Evolutionary conservation across 2,113 vertebrate genomes (phyloP).

Genomic region (Leiothrix lutea): DNA sequence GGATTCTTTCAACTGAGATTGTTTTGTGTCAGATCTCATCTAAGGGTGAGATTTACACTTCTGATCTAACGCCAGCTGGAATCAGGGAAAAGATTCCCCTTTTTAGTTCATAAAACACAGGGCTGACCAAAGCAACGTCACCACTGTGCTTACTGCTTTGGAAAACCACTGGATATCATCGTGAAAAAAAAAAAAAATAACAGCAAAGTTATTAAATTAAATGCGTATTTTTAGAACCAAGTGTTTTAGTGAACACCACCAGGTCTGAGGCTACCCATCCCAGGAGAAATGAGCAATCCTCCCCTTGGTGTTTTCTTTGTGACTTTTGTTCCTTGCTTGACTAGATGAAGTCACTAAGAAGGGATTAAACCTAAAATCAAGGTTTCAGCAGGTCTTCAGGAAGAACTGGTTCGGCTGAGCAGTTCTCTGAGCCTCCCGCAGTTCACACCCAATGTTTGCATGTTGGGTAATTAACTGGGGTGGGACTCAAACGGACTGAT

Average conservation of each 20-base stretch:
- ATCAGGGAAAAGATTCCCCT: not conserved
- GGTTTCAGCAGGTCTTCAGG: not conserved
- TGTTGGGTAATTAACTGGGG: not conserved
- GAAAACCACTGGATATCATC: not conserved
- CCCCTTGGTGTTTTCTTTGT: not conserved
- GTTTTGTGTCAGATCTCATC: not conserved
- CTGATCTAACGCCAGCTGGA: not conserved
- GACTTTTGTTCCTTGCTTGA: not conserved
- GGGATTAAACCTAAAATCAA: not conserved
- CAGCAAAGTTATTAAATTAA: not conserved
- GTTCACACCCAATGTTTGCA: not conserved
- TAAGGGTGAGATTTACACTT: not conserved
- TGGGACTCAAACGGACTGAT: not conserved
- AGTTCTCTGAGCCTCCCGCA: not conserved
- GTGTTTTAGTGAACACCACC: not conserved
- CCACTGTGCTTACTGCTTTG: not conserved
- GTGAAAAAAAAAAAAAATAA: not conserved
- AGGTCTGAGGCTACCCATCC: not conserved
- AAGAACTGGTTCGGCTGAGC: not conserved
- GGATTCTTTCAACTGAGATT: not conserved
- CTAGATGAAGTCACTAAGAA: not conserved
- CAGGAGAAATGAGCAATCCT: not conserved
- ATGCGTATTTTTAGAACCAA: not conserved
- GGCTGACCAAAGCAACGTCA: not conserved
- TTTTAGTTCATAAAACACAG: not conserved